These are phyloP conservation scores for Idaea dimidiata DNA, from an alignment of 2,888 invertebrate species.

Conservation along the genomic window DNA sequence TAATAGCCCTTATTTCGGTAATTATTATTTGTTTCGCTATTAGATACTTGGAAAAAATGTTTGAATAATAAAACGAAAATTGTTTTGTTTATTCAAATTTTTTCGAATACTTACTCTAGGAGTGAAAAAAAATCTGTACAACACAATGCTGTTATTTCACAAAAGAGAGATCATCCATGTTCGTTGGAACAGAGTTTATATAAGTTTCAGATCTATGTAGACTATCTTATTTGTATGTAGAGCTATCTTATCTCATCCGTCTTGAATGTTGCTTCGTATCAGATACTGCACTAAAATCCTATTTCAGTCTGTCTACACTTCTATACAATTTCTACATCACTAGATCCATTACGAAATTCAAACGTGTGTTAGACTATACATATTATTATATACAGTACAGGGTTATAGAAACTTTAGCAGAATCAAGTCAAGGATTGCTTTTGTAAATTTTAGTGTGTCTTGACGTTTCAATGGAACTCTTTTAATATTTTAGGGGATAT, in stretches of 20 bases:
- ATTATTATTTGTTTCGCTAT: slow-evolving; percentile 5
- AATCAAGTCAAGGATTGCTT: no score
- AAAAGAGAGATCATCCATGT: not conserved
- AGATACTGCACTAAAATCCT: not conserved
- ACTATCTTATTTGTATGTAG: not conserved
- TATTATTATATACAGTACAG: no score
- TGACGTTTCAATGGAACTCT: no score
- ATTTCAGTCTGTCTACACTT: not conserved
- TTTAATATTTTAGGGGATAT: no score
- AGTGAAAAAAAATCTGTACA: not conserved
- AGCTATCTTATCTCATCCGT: not conserved
- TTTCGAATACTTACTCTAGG: not conserved
- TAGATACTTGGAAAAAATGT: not conserved
- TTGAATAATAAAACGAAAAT: not conserved
- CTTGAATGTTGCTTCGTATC: not conserved
- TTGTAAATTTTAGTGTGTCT: no score
- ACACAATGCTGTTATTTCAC: not conserved
- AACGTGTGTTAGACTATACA: not conserved
- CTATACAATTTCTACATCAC: not conserved
- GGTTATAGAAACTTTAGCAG: no score
- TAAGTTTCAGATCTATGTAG: not conserved
- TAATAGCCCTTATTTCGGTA: slow-evolving; percentile 24
- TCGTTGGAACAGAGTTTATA: not conserved
- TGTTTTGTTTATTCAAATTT: not conserved
- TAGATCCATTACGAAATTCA: slow-evolving; percentile 3